Conservation (phyloP, 1,140 invertebrate species). For the Littorina saxatilis region DNA sequence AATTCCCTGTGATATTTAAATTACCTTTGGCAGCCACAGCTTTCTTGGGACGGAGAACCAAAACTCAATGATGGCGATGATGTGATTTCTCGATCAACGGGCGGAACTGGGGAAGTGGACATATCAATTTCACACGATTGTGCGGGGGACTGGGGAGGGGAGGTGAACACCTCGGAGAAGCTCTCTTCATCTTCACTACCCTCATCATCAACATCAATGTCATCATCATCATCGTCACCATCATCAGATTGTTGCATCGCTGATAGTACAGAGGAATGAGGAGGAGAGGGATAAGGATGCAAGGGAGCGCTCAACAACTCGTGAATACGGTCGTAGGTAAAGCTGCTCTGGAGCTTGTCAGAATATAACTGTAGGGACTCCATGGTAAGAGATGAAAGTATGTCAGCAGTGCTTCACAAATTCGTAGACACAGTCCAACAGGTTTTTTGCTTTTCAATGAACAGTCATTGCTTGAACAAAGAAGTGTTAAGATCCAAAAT, state of each 20-base stretch:
- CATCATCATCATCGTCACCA: no score
- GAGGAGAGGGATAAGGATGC: not conserved
- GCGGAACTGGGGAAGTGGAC: not conserved
- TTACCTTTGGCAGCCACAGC: not conserved
- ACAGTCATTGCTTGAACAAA: no score
- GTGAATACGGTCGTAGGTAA: not conserved
- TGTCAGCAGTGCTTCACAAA: not conserved
- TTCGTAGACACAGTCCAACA: no score
- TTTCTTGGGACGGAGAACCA: not conserved
- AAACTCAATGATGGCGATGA: not conserved
- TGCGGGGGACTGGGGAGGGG: not conserved
- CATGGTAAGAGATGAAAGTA: not conserved
- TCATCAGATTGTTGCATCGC: no score
- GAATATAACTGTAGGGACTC: not conserved
- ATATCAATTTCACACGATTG: not conserved
- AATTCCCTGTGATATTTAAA: no score
- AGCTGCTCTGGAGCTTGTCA: not conserved
- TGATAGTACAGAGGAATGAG: no score
- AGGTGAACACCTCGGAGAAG: not conserved
- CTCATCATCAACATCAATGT: no score
- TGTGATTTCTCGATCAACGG: not conserved
- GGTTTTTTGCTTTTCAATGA: no score
- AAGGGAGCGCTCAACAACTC: not conserved
- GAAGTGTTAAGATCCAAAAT: no score
- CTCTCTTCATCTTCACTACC: not conserved